Evolutionary conservation across 2,797 vertebrate species (phyloP).

Genomic region (Characodon lateralis): DNA sequence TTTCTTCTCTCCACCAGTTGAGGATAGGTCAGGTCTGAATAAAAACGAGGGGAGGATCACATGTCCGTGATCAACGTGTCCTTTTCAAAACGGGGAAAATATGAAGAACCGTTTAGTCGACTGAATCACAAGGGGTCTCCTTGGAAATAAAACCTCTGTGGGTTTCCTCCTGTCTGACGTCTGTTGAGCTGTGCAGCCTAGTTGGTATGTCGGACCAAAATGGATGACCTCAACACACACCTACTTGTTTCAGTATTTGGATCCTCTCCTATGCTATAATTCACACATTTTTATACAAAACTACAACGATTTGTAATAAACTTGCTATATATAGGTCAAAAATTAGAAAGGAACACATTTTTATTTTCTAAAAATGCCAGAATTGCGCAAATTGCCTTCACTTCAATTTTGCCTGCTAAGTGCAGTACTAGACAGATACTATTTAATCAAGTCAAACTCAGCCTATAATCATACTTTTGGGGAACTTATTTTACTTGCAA

Average conservation of each 20-base stretch:
- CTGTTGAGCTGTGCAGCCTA: too few species aligned
- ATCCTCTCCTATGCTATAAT: neutral
- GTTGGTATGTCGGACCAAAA: too few species aligned
- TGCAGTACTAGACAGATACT: neutral
- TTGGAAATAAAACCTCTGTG: too few species aligned
- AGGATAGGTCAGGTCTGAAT: too few species aligned
- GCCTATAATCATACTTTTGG: conserved; percentile 5
- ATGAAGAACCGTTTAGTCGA: too few species aligned
- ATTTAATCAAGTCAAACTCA: neutral
- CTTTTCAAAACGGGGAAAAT: too few species aligned
- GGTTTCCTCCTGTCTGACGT: too few species aligned
- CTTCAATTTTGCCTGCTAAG: neutral
- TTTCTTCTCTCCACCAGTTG: too few species aligned
- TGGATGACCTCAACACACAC: neutral
- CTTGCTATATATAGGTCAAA: neutral
- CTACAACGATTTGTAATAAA: neutral
- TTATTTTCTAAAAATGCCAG: neutral
- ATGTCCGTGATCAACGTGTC: too few species aligned
- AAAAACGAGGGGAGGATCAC: too few species aligned
- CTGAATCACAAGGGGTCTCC: too few species aligned
- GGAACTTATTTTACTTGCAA: conserved; percentile 21
- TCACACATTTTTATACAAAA: neutral
- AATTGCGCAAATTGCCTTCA: neutral
- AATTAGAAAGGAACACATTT: neutral
- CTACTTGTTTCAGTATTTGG: neutral